phyloP scores from a whole-genome alignment of 2,113 vertebrate species.

The Coregonus clupeaformis region DNA sequence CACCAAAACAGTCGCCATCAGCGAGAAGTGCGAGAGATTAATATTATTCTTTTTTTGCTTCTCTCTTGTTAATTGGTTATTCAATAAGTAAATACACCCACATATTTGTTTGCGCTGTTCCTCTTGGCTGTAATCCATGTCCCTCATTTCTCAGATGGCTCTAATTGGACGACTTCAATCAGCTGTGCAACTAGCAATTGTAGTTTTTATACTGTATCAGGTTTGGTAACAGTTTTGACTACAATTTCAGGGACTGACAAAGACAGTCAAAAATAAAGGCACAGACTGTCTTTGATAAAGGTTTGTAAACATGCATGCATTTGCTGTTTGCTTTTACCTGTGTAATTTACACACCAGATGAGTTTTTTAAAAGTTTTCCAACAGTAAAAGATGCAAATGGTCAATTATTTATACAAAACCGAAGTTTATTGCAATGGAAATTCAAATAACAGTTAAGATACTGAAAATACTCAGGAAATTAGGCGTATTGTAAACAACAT shows the following conservation, averaged over 20 bases:
- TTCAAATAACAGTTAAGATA: constrained; percentile 10
- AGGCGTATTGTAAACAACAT: background rate
- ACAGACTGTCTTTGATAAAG: background rate
- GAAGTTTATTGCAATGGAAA: constrained; percentile 14
- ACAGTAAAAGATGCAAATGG: background rate
- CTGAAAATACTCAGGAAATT: constrained; percentile 2
- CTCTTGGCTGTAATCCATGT: background rate
- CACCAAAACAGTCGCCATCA: constrained; percentile 68
- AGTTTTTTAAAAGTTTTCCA: background rate
- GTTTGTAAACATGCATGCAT: background rate
- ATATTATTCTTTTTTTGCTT: background rate
- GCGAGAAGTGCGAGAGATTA: background rate
- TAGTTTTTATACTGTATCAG: background rate
- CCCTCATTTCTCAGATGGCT: background rate
- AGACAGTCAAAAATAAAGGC: background rate
- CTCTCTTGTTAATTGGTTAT: background rate
- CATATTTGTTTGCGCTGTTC: background rate
- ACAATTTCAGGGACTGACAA: background rate
- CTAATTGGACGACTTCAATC: background rate
- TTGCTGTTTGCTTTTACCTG: background rate
- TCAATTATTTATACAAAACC: background rate
- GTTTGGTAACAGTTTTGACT: background rate
- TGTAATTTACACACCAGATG: background rate
- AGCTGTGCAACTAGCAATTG: background rate
- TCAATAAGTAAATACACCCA: background rate